These are phyloP conservation scores for Kuschelorhynchus macadamiae DNA, from an alignment of 2,888 invertebrate species.

Conservation along the genomic window DNA sequence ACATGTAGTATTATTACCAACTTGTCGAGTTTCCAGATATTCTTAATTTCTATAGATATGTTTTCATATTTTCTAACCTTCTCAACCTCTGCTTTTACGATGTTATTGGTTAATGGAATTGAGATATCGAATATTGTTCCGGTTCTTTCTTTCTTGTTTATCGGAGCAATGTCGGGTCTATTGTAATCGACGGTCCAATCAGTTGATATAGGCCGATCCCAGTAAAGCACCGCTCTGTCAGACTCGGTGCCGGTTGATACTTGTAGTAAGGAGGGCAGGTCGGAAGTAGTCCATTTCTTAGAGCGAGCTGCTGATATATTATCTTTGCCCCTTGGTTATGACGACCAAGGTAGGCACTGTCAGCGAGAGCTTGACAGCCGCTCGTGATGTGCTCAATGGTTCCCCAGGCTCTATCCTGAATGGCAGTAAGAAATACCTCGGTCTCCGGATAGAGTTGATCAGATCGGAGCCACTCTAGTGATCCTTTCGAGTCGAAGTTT, in stretches of 20 bases:
- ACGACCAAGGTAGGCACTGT: constrained; percentile 9
- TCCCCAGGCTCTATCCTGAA: neutral
- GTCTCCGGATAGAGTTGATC: too few species aligned
- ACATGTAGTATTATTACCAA: too few species aligned
- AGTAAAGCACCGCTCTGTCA: neutral
- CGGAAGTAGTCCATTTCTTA: neutral
- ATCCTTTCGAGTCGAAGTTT: too few species aligned
- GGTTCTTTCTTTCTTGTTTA: neutral
- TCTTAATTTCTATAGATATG: neutral
- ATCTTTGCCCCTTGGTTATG: constrained; percentile 16
- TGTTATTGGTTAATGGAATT: neutral
- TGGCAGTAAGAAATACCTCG: too few species aligned
- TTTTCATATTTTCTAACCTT: neutral
- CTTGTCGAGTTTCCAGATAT: neutral
- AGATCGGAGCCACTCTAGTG: too few species aligned
- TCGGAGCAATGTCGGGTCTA: neutral
- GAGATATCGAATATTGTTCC: neutral
- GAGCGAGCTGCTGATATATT: constrained; percentile 1
- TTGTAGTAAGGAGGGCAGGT: too few species aligned
- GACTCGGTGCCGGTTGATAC: too few species aligned
- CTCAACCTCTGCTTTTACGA: neutral
- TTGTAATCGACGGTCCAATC: neutral
- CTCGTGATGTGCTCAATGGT: constrained; percentile 3
- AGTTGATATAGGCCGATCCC: neutral
- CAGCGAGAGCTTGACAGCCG: neutral